Conservation (phyloP, 2,888 invertebrate genomes). For the Amaurobius ferox region DNA sequence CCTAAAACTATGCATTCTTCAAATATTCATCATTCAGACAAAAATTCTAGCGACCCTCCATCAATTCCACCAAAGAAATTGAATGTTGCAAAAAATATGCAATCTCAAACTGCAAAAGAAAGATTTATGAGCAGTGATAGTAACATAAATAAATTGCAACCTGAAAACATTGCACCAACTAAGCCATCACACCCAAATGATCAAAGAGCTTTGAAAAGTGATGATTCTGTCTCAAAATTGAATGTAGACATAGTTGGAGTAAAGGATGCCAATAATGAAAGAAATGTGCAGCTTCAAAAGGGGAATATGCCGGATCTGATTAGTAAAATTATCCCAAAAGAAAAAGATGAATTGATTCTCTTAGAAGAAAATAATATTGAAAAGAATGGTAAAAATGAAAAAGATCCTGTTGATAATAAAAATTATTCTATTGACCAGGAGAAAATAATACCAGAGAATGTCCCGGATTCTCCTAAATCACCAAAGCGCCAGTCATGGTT, state of each 20-base stretch:
- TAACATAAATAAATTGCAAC: neutral
- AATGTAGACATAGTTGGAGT: constrained; percentile 49
- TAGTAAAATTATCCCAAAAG: constrained; percentile 44
- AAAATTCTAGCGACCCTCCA: neutral
- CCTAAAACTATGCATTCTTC: neutral
- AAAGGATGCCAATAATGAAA: constrained; percentile 57
- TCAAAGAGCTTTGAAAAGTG: neutral
- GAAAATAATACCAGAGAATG: neutral
- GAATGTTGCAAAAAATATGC: neutral
- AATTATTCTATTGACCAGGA: neutral
- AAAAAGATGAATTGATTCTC: constrained; percentile 49
- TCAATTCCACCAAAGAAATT: constrained; percentile 27
- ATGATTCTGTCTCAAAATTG: constrained; percentile 20
- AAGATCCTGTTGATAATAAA: constrained; percentile 35
- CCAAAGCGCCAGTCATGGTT: constrained; percentile 66
- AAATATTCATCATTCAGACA: neutral
- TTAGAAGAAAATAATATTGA: constrained; percentile 30
- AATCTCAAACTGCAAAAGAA: constrained; percentile 7
- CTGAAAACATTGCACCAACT: neutral
- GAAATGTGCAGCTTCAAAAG: constrained; percentile 47
- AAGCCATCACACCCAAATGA: neutral
- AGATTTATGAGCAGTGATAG: neutral
- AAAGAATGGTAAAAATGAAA: constrained; percentile 48
- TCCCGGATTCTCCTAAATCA: constrained; percentile 56
- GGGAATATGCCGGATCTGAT: constrained; percentile 63